Conservation (phyloP, 2,797 vertebrate genomes). For the Hapalemur alaotrensis region DNA sequence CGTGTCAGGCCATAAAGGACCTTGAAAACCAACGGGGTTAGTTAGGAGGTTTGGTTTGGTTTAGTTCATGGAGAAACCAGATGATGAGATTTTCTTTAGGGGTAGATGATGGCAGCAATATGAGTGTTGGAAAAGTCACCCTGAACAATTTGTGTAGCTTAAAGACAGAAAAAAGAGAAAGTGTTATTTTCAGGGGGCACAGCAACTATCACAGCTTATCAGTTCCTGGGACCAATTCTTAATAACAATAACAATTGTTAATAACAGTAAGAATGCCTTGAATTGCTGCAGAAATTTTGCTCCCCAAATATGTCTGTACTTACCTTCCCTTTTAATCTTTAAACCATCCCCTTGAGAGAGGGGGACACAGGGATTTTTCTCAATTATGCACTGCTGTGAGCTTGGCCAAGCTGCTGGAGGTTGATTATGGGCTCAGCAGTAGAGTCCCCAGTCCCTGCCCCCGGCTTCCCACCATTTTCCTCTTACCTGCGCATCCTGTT, state of each 20-base stretch:
- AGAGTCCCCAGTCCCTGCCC: background rate
- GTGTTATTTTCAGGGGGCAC: background rate
- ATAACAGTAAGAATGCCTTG: background rate
- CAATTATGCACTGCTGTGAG: background rate
- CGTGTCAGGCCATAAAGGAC: background rate
- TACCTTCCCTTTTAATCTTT: background rate
- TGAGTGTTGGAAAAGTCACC: background rate
- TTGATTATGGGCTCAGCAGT: background rate
- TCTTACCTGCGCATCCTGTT: background rate
- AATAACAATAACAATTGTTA: background rate
- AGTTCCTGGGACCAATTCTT: background rate
- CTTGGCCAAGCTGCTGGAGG: background rate
- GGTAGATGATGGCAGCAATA: background rate
- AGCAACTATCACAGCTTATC: background rate
- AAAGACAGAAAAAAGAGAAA: background rate
- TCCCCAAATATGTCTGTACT: background rate
- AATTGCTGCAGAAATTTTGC: background rate
- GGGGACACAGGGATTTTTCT: background rate
- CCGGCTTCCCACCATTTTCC: background rate
- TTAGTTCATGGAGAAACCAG: background rate
- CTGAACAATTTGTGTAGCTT: background rate
- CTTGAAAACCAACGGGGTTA: background rate
- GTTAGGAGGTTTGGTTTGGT: background rate
- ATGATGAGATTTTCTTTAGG: background rate
- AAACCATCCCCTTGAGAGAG: background rate